Evolutionary conservation across 2,888 invertebrate genomes (phyloP).

Genomic region (Dilophus febrilis): DNA sequence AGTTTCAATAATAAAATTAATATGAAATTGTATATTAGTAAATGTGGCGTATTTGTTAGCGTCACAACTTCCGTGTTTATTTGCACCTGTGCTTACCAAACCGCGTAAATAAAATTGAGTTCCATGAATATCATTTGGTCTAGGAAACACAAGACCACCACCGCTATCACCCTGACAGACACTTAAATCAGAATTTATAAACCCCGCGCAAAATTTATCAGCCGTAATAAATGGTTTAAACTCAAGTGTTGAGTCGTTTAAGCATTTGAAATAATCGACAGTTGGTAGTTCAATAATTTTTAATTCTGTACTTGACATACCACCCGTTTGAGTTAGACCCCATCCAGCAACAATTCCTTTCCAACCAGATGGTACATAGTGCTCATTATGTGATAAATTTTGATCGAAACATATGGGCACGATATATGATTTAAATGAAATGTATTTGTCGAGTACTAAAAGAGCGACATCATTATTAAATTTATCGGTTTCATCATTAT

Average conservation of each 20-base stretch:
- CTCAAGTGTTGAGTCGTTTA: conserved; percentile 6
- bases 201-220: conserved; percentile 24
- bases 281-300: conserved; percentile 11
- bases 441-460: conserved; percentile 16
- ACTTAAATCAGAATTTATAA: conserved; percentile 8
- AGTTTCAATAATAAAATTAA: background rate
- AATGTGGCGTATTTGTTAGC: conserved; percentile 8
- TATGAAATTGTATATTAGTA: conserved; percentile 12
- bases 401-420: conserved; percentile 25
- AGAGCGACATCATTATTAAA: conserved; percentile 23
- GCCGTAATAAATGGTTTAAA: conserved; percentile 12
- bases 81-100: conserved; percentile 15
- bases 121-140: too few species aligned
- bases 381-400: conserved; percentile 9
- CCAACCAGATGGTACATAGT: conserved; percentile 1
- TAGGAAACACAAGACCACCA: too few species aligned
- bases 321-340: conserved; percentile 10
- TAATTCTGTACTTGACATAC: conserved; percentile 9
- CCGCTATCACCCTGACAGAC: conserved; percentile 3
- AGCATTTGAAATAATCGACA: conserved; percentile 12
- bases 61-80: conserved; percentile 9
- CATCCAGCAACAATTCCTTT: conserved; percentile 14
- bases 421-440: conserved; percentile 19
- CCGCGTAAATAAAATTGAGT: conserved; percentile 15
- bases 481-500: background rate